phyloP scores from a whole-genome alignment of 2,888 invertebrate genomes.

The Apamea monoglypha region DNA sequence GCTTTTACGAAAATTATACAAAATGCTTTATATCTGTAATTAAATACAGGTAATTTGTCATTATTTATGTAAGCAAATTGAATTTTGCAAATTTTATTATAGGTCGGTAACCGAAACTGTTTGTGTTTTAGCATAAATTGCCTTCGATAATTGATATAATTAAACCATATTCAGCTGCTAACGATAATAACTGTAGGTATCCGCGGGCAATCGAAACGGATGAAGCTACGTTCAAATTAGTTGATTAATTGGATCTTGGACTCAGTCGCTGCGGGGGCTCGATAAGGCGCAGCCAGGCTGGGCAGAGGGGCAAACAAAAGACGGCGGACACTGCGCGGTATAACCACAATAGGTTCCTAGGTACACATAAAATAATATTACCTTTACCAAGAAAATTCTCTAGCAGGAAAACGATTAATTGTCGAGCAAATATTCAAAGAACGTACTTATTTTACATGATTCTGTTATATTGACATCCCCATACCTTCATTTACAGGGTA shows the following conservation, averaged over 20 bases:
- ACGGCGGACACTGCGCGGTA: constrained; percentile 23
- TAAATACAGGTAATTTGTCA: background rate
- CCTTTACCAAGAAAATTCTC: background rate
- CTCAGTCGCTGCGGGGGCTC: constrained; percentile 65
- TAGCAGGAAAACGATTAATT: constrained; percentile 9
- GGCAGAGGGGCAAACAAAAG: constrained; percentile 51
- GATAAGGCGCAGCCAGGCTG: constrained; percentile 56
- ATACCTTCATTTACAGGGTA: constrained; percentile 18
- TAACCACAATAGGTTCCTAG: constrained; percentile 10
- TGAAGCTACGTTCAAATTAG: constrained; percentile 67
- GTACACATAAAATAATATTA: background rate
- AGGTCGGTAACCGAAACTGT: background rate
- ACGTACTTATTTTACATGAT: background rate
- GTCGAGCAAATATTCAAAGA: background rate
- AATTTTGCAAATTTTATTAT: background rate
- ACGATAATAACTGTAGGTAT: constrained; percentile 31
- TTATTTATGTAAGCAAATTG: background rate
- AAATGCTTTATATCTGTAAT: background rate
- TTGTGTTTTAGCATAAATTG: no score
- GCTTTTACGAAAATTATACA: constrained; percentile 15
- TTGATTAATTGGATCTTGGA: constrained; percentile 72
- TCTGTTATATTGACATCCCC: background rate
- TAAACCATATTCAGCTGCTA: constrained; percentile 9
- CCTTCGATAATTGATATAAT: background rate
- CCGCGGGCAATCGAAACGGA: constrained; percentile 62